phyloP scores from a whole-genome alignment of 1,140 invertebrate genomes.

The Triops longicaudatus region DNA sequence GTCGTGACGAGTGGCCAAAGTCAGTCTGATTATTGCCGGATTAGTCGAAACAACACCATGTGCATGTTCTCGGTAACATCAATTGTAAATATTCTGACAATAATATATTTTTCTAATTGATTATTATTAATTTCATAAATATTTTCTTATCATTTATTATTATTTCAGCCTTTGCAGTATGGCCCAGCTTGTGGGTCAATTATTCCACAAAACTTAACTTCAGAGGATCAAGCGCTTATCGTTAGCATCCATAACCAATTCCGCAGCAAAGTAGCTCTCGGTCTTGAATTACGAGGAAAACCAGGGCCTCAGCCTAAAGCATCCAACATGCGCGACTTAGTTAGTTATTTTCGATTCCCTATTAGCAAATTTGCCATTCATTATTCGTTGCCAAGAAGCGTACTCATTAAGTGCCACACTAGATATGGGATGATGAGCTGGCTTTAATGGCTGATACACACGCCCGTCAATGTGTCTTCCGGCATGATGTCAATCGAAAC shows the following conservation, averaged over 20 bases:
- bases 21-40: no score
- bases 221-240: conserved; percentile 16
- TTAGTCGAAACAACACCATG: no score
- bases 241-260: conserved; percentile 20
- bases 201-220: not conserved
- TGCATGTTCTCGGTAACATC: no score
- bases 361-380: no score
- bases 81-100: no score
- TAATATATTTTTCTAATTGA: no score
- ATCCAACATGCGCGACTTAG: conserved; percentile 25
- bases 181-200: not conserved
- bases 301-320: conserved; percentile 28
- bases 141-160: not conserved
- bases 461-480: conserved; percentile 19
- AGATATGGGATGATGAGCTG: conserved; percentile 27
- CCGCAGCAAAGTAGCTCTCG: no score
- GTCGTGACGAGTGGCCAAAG: no score
- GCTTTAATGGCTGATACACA: conserved; percentile 25
- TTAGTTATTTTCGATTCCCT: not conserved
- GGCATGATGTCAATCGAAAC: conserved; percentile 9
- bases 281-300: conserved; percentile 12
- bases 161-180: conserved; percentile 16
- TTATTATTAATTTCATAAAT: not conserved
- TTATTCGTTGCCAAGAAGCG: no score
- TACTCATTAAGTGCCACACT: not conserved